Conservation (phyloP, 2,888 invertebrate genomes). For the Hermaeophaga mercurialis region DNA sequence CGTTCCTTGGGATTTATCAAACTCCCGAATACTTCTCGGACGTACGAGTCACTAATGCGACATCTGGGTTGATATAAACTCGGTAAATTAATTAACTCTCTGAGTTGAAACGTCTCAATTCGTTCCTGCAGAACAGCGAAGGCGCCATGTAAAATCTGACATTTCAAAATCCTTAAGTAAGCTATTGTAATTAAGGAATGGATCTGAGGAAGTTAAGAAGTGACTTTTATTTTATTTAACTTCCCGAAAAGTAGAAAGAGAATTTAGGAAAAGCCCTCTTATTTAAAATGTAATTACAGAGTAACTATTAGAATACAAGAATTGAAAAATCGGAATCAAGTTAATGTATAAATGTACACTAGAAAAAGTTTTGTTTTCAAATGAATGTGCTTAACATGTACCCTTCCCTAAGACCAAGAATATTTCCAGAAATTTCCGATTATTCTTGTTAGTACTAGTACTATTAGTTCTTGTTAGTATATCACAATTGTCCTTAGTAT, state of each 20-base stretch:
- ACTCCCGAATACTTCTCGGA: slow-evolving; percentile 9
- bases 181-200: slow-evolving; percentile 1
- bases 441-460: too few species aligned
- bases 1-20: slow-evolving; percentile 14
- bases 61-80: slow-evolving; percentile 19
- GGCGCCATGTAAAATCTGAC: slow-evolving; percentile 9
- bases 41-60: slow-evolving; percentile 15
- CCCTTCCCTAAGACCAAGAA: too few species aligned
- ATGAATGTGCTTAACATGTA: too few species aligned
- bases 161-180: neutral
- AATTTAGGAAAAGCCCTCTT: neutral
- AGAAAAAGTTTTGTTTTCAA: too few species aligned
- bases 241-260: neutral
- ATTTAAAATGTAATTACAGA: too few species aligned
- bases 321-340: too few species aligned
- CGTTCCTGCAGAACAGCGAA: neutral
- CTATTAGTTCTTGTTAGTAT: too few species aligned
- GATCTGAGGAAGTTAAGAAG: slow-evolving; percentile 2
- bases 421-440: too few species aligned
- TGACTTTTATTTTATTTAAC: slow-evolving; percentile 8
- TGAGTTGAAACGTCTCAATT: slow-evolving; percentile 7
- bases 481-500: too few species aligned
- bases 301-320: too few species aligned
- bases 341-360: too few species aligned
- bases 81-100: slow-evolving; percentile 21